Percentiles rank a stretch among this genome's conserved stretches.
These are phyloP conservation scores for Temnothorax curvispinosus DNA, from an alignment of 1,140 invertebrate species.

Conservation along the genomic window DNA sequence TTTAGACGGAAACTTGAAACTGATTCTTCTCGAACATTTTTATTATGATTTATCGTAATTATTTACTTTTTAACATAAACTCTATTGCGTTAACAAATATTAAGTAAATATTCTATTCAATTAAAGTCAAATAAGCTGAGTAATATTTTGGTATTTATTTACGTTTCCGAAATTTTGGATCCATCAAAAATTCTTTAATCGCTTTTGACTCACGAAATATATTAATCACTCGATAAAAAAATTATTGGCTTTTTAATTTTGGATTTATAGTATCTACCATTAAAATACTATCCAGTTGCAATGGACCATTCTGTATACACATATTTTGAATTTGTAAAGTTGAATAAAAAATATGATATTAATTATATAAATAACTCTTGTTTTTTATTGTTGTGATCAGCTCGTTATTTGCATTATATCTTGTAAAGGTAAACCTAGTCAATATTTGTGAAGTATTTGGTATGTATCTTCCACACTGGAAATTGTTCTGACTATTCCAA, in stretches of 20 bases:
- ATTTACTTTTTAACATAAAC: background rate
- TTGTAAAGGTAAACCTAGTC: conserved; percentile 17
- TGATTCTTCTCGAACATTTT: background rate
- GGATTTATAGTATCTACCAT: background rate
- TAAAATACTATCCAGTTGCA: conserved; percentile 30
- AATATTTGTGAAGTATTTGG: conserved; percentile 31
- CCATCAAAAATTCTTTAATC: background rate
- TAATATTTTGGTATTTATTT: conserved; percentile 22
- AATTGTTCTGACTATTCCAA: conserved; percentile 66
- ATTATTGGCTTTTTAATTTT: background rate
- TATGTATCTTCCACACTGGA: conserved; percentile 41
- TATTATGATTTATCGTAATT: background rate
- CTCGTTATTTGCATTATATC: background rate
- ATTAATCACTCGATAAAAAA: background rate
- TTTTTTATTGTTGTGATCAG: conserved; percentile 34
- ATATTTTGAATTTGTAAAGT: conserved; percentile 36
- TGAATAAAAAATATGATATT: conserved; percentile 48
- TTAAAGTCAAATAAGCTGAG: background rate
- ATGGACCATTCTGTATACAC: background rate
- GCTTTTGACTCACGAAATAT: background rate
- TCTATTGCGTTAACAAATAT: conserved; percentile 10
- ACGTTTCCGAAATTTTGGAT: background rate
- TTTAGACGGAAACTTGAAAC: background rate
- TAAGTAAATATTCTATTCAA: background rate
- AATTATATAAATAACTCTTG: conserved; percentile 27